These are phyloP conservation scores for Agrochola lota DNA, from an alignment of 2,888 invertebrate species.

Conservation along the genomic window DNA sequence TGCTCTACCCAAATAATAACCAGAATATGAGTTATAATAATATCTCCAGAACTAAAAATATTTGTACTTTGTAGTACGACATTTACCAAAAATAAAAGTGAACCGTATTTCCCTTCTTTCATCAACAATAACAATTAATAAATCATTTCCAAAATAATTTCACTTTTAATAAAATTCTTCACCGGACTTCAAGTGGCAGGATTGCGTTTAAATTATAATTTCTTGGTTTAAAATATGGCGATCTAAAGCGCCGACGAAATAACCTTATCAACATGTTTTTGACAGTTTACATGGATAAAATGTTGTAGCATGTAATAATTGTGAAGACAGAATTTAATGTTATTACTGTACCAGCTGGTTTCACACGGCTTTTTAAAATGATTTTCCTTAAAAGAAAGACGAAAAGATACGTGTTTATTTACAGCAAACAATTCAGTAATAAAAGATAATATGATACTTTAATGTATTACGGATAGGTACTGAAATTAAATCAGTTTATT, in stretches of 20 bases:
- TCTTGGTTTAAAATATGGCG: conserved; percentile 10
- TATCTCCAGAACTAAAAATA: not conserved
- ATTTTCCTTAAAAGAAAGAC: conserved; percentile 34
- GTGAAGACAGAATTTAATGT: conserved; percentile 14
- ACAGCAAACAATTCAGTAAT: too few relatives aligned
- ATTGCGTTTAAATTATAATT: conserved; percentile 34
- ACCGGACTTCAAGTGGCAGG: conserved; percentile 12
- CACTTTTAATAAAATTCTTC: conserved; percentile 20
- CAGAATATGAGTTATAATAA: too few relatives aligned
- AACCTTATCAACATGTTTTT: conserved; percentile 58
- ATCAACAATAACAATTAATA: not conserved
- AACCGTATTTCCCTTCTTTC: not conserved
- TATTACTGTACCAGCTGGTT: conserved; percentile 19
- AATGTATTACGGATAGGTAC: too few relatives aligned
- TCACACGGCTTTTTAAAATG: conserved; percentile 1
- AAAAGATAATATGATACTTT: too few relatives aligned
- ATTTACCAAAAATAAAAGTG: not conserved
- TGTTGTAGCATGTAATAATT: conserved; percentile 35
- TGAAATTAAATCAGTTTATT: too few relatives aligned
- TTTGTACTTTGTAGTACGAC: not conserved
- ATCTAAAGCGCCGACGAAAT: conserved; percentile 50
- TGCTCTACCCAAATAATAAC: too few relatives aligned
- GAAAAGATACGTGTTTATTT: not conserved
- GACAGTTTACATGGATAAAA: conserved; percentile 37
- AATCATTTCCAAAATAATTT: conserved; percentile 16